A percentile compares a stretch with the other conserved stretches of the same genome.
Conservation (phyloP, 2,888 invertebrate species). For the Microplitis manilae region DNA sequence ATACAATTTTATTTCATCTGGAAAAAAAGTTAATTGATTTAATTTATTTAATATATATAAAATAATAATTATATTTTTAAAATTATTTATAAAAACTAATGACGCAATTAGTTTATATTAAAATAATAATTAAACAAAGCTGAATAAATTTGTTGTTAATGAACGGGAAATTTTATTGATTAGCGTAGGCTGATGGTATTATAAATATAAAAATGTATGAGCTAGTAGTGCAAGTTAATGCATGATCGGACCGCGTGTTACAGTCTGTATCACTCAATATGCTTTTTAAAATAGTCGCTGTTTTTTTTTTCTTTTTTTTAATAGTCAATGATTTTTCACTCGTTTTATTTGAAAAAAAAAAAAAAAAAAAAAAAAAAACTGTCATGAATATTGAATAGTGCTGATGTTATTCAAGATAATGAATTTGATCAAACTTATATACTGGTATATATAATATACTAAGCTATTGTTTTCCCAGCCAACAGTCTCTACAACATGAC, state of each 20-base stretch:
- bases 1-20: too few relatives aligned
- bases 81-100: background rate
- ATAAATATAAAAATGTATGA: background rate
- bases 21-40: too few relatives aligned
- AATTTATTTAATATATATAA: too few relatives aligned
- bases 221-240: conserved; percentile 24
- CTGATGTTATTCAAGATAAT: background rate
- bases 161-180: background rate
- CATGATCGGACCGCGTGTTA: conserved; percentile 29
- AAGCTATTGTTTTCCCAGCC: background rate
- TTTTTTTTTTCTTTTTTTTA: background rate
- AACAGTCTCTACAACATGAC: background rate
- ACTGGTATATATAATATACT: background rate
- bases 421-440: background rate
- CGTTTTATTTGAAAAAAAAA: too few relatives aligned
- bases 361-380: too few relatives aligned
- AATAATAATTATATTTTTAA: too few relatives aligned
- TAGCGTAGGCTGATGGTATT: background rate
- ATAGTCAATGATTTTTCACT: too few relatives aligned
- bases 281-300: background rate
- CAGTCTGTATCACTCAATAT: background rate
- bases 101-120: background rate
- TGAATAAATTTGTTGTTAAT: conserved; percentile 1
- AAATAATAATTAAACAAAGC: background rate
- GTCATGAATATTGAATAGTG: background rate